phyloP scores from a whole-genome alignment of 1,140 invertebrate species.

The Drosophila saltans region DNA sequence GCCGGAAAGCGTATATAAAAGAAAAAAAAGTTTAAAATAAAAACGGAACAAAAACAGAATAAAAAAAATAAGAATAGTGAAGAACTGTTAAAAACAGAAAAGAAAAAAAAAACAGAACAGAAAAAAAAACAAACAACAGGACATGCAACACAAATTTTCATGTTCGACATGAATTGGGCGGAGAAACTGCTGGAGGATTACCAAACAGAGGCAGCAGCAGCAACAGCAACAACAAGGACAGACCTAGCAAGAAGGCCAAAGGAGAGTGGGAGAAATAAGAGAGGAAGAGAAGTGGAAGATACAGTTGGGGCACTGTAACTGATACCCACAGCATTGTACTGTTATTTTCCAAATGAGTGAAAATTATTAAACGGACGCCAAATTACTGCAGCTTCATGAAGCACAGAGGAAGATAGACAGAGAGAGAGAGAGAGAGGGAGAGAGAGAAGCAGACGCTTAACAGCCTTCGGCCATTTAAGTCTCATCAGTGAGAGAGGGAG shows the following conservation, averaged over 20 bases:
- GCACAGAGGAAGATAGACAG: conserved; percentile 46
- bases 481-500: neutral
- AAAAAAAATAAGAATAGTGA: conserved; percentile 52
- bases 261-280: neutral
- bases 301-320: conserved; percentile 26
- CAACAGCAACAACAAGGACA: conserved; percentile 21
- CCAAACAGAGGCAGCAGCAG: neutral
- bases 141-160: conserved; percentile 75
- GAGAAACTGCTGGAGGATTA: conserved; percentile 8
- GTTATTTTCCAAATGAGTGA: conserved; percentile 80
- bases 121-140: conserved; percentile 40
- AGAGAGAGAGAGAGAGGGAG: conserved; percentile 1
- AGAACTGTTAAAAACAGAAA: conserved; percentile 34
- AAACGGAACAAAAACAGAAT: conserved; percentile 21
- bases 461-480: neutral
- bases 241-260: conserved; percentile 34
- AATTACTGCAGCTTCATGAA: conserved; percentile 78
- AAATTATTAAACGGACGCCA: conserved; percentile 74
- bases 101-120: conserved; percentile 16
- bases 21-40: conserved; percentile 20
- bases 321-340: conserved; percentile 67
- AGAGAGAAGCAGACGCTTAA: neutral
- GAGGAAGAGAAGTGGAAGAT: neutral
- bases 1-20: conserved; percentile 53
- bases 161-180: conserved; percentile 69